These are phyloP conservation scores for Cherax quadricarinatus DNA, from an alignment of 1,140 invertebrate species.

Conservation along the genomic window DNA sequence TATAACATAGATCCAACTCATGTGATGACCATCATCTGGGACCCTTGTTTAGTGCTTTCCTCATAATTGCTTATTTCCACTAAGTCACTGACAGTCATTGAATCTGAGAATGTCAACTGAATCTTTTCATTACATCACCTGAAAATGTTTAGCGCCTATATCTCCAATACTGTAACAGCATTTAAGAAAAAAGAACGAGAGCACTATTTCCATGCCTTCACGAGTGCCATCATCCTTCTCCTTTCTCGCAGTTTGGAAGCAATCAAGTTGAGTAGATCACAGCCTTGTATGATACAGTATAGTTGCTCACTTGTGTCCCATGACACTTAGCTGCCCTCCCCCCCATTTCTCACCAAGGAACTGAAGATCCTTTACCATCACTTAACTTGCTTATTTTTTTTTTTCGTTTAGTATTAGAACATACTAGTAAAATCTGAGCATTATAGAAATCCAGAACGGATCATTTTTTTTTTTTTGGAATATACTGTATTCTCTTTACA, in stretches of 20 bases:
- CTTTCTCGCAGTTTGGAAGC: neutral
- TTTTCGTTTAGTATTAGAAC: conserved; percentile 7
- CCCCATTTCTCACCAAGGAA: neutral
- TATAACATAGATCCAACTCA: conserved; percentile 1
- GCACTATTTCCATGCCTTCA: neutral
- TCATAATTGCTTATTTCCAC: neutral
- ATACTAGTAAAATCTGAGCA: conserved; percentile 50
- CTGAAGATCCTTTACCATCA: neutral
- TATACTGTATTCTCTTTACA: neutral
- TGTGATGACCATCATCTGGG: neutral
- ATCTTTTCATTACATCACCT: too few species aligned
- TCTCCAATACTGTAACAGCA: neutral
- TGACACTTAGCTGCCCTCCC: neutral
- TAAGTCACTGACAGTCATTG: conserved; percentile 29
- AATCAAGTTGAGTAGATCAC: neutral
- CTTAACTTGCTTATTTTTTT: neutral
- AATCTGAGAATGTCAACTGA: neutral
- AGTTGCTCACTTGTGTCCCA: neutral
- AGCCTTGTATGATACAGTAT: neutral
- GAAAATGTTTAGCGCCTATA: neutral
- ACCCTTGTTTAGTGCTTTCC: neutral
- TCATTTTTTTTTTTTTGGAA: neutral
- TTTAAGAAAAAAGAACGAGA: neutral
- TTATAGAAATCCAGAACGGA: conserved; percentile 21
- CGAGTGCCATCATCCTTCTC: neutral